Conservation (phyloP, 2,797 vertebrate species). For the Diplodus puntazzo region DNA sequence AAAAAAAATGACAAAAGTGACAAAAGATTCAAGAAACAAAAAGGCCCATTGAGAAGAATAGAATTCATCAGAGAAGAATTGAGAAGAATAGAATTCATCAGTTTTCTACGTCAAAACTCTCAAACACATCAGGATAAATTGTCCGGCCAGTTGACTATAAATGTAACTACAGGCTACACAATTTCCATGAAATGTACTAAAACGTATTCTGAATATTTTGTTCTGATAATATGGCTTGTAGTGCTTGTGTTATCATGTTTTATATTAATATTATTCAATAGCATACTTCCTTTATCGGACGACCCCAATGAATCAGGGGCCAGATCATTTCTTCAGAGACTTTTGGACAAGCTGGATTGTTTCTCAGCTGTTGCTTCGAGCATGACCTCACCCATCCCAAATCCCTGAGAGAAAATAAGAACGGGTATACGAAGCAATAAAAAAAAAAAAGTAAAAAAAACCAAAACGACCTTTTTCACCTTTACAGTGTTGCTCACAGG, state of each 20-base stretch:
- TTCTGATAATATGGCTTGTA: background rate
- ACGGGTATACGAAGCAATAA: conserved; percentile 2
- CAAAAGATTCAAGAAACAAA: too few species aligned
- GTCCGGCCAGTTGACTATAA: too few species aligned
- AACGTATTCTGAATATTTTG: background rate
- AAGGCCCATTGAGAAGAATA: too few species aligned
- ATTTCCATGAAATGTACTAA: background rate
- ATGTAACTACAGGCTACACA: background rate
- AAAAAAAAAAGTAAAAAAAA: too few species aligned
- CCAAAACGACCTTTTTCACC: background rate
- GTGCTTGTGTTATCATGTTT: background rate
- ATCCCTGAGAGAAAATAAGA: conserved; percentile 9
- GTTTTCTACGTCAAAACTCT: too few species aligned
- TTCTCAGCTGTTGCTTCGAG: conserved; percentile 48
- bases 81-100: too few species aligned
- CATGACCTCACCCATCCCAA: conserved; percentile 46
- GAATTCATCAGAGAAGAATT: too few species aligned
- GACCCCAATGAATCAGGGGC: accelerated
- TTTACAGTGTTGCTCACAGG: conserved; percentile 20
- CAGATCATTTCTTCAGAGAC: too few species aligned
- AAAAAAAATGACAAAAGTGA: too few species aligned
- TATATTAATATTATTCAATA: background rate
- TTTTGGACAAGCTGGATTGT: background rate
- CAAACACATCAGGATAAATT: too few species aligned
- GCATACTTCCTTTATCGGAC: background rate